Conservation (phyloP, 2,797 vertebrate species). For the Cyclopterus lumpus region DNA sequence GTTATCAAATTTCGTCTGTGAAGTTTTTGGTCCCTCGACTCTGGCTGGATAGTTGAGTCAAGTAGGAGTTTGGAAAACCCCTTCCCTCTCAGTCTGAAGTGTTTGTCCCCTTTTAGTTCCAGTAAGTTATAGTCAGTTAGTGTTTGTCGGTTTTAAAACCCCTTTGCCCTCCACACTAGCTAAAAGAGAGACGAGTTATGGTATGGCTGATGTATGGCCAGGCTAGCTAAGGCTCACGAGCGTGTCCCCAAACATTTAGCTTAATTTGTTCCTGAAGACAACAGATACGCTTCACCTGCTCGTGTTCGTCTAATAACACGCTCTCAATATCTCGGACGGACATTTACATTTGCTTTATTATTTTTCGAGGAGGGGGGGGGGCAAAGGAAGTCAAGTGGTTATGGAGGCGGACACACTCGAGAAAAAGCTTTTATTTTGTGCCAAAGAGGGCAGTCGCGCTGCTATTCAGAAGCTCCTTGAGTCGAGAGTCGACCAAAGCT, state of each 20-base stretch:
- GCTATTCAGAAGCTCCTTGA: conserved; percentile 83
- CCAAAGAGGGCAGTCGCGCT: conserved; percentile 84
- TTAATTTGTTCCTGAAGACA: not conserved
- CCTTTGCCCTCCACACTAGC: not conserved
- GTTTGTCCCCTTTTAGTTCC: not conserved
- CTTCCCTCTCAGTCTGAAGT: conserved; percentile 13
- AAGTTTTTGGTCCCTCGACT: not conserved
- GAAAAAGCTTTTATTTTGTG: conserved; percentile 85
- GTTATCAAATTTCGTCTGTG: conserved; percentile 40
- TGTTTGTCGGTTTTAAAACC: not conserved
- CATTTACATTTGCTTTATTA: not conserved
- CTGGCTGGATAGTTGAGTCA: not conserved
- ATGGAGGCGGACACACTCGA: conserved; percentile 79
- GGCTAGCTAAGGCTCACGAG: not conserved
- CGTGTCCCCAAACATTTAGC: not conserved
- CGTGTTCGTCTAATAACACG: not conserved
- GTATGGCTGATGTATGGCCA: too few species aligned
- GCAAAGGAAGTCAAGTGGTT: not conserved
- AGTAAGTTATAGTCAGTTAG: not conserved
- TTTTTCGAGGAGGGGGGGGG: too few species aligned
- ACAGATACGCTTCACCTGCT: not conserved
- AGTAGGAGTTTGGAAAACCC: not conserved
- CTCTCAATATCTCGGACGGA: not conserved
- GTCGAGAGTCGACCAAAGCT: conserved; percentile 70
- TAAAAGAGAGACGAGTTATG: too few species aligned